Evolutionary conservation across 1,140 invertebrate species (phyloP), one percentile per base, ranked within the genome.

Genomic region (Drosophila arizonae): DNA sequence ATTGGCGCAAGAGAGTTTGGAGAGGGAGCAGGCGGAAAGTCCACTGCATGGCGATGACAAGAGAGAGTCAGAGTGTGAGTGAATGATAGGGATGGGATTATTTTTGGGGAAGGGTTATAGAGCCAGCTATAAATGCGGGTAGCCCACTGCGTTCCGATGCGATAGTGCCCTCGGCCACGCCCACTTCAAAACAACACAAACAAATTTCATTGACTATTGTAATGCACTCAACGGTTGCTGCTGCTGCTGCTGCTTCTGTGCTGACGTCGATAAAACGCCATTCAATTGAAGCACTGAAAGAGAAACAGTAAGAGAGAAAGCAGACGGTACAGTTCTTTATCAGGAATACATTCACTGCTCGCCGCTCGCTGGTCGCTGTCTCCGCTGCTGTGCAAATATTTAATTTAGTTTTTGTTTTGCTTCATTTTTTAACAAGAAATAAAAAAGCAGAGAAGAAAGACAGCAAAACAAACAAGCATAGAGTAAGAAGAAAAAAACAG

Each of bases 311-410:
- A 36, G 45, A 28, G 56, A 24, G 33, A 60, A 43, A 62, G 46
- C 64, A 21, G 33, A 50, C 50, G 46, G 66, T 73, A 80, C 66
- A 85, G 70, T 85, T 86, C 67, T 81, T 86, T 87, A 87, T 87
- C 82, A 87, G 48, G 61, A 67, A 79, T 78, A 54, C 46, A 4
- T 65, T 63, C 60, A 26, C 36, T 66, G 55, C 26, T 33, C n/a
- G 33, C 33, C 1, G 33, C 71, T 54, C 63, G 33, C 36, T 66
- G 50, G 15, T 33, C n/a, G 50, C 57, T 54, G 48, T 69, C 58
- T 69, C 58, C 61, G 72, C 80, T 79, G 82, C 84, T 87, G 84
- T 88, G 69, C 76, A 88, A 87, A 86, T 82, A 82, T 82, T 87
- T 62, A 70, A 81, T 79, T 67, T 36, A 55, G 28, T 39, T 30